A percentile compares a stretch with the other conserved stretches of the same genome.
These are phyloP conservation scores for Lottia scabra DNA, from an alignment of 2,888 invertebrate species.

Conservation along the genomic window DNA sequence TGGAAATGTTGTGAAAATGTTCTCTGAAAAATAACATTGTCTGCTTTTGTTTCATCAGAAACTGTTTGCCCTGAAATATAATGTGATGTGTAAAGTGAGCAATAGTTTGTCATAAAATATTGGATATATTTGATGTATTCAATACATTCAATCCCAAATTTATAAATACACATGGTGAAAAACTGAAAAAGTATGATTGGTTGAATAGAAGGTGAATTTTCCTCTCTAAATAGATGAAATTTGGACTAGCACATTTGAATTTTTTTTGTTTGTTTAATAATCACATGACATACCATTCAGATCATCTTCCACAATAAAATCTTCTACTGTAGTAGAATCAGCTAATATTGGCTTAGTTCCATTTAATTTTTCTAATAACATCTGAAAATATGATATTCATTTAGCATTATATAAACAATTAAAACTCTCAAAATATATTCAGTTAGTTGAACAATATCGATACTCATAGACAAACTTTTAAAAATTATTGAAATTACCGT, in stretches of 20 bases:
- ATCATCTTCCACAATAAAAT: constrained; percentile 50
- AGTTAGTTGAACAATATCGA: too few species aligned
- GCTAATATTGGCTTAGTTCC: constrained; percentile 73
- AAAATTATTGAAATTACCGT: too few species aligned
- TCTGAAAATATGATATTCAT: constrained; percentile 71
- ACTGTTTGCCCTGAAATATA: constrained; percentile 21
- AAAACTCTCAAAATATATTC: too few species aligned
- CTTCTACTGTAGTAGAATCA: constrained; percentile 74
- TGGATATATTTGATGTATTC: too few species aligned
- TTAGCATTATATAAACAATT: too few species aligned
- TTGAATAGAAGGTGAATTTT: not conserved
- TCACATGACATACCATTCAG: constrained; percentile 26
- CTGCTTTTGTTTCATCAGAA: constrained; percentile 28
- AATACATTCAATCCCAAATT: too few species aligned
- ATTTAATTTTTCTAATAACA: constrained; percentile 90
- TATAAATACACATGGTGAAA: too few species aligned
- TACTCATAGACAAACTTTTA: too few species aligned
- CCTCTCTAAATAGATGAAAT: too few species aligned
- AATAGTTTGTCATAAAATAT: not conserved
- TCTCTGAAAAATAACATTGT: constrained; percentile 67
- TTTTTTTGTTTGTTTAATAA: too few species aligned
- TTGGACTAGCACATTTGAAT: too few species aligned
- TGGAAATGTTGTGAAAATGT: constrained; percentile 83
- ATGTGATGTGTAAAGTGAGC: not conserved
- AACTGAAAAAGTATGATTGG: not conserved